A percentile compares a stretch with the other conserved stretches of the same genome.
Evolutionary conservation across 2,797 vertebrate species (phyloP).

Genomic region (Enteromius mattozi): DNA sequence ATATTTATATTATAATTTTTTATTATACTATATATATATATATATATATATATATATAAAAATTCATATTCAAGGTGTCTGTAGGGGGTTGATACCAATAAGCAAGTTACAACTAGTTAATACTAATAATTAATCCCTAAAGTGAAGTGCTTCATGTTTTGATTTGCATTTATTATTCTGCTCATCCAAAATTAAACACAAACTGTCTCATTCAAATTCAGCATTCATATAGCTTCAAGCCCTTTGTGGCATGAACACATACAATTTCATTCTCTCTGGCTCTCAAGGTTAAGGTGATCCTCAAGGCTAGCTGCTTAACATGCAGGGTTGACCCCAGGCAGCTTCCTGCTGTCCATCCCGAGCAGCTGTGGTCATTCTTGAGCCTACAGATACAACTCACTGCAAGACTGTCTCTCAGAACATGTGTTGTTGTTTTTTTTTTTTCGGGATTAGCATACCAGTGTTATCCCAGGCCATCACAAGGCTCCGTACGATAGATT

Average conservation of each 20-base stretch:
- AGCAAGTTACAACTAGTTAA: too few relatives aligned
- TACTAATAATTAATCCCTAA: too few relatives aligned
- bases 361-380: background rate
- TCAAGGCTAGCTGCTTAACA: slow-evolving; percentile 7
- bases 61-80: too few relatives aligned
- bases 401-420: background rate
- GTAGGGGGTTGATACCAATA: too few relatives aligned
- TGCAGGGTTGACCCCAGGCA: background rate
- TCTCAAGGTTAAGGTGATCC: slow-evolving; percentile 51
- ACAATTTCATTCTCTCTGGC: background rate
- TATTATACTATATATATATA: too few relatives aligned
- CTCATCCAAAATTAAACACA: slow-evolving; percentile 14
- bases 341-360: slow-evolving; percentile 19
- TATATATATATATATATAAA: too few relatives aligned
- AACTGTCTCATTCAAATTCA: slow-evolving; percentile 17
- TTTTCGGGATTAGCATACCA: background rate
- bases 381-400: background rate
- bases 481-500: background rate
- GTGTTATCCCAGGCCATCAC: slow-evolving; percentile 15
- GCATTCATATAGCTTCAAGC: slow-evolving; percentile 10
- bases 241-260: slow-evolving; percentile 7
- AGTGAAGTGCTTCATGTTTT: background rate
- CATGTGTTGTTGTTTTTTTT: background rate
- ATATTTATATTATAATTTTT: too few relatives aligned
- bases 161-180: slow-evolving; percentile 9